Evolutionary conservation across 2,113 vertebrate genomes (phyloP).

Genomic region (Silurus asotus): DNA sequence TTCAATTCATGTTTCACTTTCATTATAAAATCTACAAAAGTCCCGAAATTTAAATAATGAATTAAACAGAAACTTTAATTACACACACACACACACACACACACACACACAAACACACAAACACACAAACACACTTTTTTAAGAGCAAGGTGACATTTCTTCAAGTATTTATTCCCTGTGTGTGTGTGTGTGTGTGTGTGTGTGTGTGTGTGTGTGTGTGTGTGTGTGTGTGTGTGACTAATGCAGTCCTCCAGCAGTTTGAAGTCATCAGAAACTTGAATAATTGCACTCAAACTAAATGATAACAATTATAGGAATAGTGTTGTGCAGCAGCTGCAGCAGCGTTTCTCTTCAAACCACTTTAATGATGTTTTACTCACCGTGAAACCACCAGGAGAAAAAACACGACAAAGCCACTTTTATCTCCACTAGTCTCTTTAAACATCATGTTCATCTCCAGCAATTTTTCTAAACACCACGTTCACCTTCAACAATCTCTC

Average conservation of each 20-base stretch:
- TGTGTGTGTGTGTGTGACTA: neutral
- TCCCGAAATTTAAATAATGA: neutral
- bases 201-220: slow-evolving; percentile 1
- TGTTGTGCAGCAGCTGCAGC: neutral
- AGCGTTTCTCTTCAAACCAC: neutral
- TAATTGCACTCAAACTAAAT: slow-evolving; percentile 20
- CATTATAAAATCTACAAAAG: neutral
- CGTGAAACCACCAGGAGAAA: slow-evolving; percentile 7
- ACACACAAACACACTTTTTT: neutral
- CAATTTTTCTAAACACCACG: neutral
- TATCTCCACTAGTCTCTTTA: neutral
- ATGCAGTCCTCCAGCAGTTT: neutral
- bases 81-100: neutral
- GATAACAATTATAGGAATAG: neutral
- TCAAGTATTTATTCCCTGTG: neutral
- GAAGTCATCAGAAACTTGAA: slow-evolving; percentile 5
- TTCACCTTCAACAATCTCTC: neutral
- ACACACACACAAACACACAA: neutral
- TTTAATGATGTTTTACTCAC: slow-evolving; percentile 12
- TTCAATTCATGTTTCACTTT: neutral
- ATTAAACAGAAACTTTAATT: neutral
- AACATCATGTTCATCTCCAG: neutral
- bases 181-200: slow-evolving; percentile 2
- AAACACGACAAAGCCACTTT: neutral
- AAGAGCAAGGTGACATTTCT: slow-evolving; percentile 2